These are phyloP conservation scores for Labeo calbasu DNA, from an alignment of 2,797 vertebrate genomes.

Conservation along the genomic window DNA sequence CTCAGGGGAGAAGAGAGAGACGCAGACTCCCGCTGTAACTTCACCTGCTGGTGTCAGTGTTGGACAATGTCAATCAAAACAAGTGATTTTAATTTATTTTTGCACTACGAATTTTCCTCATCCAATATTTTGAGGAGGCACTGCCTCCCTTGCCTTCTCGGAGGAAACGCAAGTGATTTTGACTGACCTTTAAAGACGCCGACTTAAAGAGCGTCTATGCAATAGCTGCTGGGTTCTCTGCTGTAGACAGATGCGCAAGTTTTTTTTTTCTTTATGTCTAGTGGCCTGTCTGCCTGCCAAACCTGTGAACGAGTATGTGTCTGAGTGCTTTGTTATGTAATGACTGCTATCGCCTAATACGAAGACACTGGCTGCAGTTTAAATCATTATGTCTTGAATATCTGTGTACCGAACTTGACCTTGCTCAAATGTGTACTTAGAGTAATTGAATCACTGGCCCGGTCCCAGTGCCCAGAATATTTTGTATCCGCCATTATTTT, in stretches of 20 bases:
- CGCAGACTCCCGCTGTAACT: too few species aligned
- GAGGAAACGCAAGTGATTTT: too few species aligned
- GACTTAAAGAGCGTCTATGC: not conserved
- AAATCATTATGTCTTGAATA: conserved; percentile 42
- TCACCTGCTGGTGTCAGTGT: too few species aligned
- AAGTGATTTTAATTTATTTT: too few species aligned
- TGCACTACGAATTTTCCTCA: too few species aligned
- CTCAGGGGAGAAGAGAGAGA: too few species aligned
- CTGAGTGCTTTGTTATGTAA: conserved; percentile 47
- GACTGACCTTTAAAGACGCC: not conserved
- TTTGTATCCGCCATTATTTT: conserved; percentile 5
- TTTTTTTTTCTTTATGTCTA: not conserved
- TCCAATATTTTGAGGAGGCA: too few species aligned
- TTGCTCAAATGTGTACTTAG: conserved; percentile 50
- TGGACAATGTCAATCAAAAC: too few species aligned
- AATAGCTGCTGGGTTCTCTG: conserved; percentile 46
- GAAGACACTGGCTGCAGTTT: conserved; percentile 45
- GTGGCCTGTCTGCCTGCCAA: conserved; percentile 45
- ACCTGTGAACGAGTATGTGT: conserved; percentile 27
- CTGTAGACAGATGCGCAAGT: conserved; percentile 28
- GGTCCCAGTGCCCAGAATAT: conserved; percentile 9
- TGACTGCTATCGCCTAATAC: conserved; percentile 38
- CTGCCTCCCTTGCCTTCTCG: too few species aligned
- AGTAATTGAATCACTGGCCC: conserved; percentile 52
- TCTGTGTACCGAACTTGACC: conserved; percentile 40